Evolutionary conservation across 2,797 vertebrate species (phyloP), one percentile per base, ranked within the genome.

Genomic region (Carcharodon carcharias): DNA sequence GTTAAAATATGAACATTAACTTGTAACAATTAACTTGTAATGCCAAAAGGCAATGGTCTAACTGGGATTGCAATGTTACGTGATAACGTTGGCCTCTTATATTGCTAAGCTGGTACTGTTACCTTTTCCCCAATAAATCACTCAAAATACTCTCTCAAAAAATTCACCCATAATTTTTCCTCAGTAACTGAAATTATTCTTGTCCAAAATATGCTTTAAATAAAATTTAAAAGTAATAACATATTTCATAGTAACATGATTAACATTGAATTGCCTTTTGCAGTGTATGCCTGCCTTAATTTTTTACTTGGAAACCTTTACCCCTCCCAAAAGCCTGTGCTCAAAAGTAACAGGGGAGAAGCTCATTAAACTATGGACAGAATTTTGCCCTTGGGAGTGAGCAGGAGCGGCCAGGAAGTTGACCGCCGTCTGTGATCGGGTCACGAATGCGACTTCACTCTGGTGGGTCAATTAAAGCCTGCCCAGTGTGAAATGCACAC

Each of bases 261-360:
- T 82, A 40, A 82, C n/a, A 82, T 82, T 82, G n/a, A 82, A 82
- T 40, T 82, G n/a, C 77, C 77, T 82, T 82, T 82, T 82, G n/a
- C 16, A 11, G 16, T 80, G 14, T n/a, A 80, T 82, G n/a, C n/a
- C 77, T 40, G n/a, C n/a, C 77, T 40, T 82, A n/a, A 40, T 82
- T 82, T 82, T 77, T 35, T n/a, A 18, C n/a, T 82, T 18, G 77
- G 40, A 82, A n/a, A 12, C n/a, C n/a, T 40, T n/a, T 80, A 35
- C 35, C 35, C n/a, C 14, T 82, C n/a, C n/a, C n/a, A 82, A 82
- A 82, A 82, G n/a, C 77, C 16, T 40, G n/a, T 82, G 12, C n/a
- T 40, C 73, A n/a, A 35, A 77, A 8, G 23, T 77, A 77, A 77
- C 23, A 67, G 58, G 21, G 4, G 67, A 26, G 6, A 26, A 6